These are phyloP conservation scores for Fissipunctia ypsillon DNA, from an alignment of 2,888 invertebrate species.

Conservation along the genomic window DNA sequence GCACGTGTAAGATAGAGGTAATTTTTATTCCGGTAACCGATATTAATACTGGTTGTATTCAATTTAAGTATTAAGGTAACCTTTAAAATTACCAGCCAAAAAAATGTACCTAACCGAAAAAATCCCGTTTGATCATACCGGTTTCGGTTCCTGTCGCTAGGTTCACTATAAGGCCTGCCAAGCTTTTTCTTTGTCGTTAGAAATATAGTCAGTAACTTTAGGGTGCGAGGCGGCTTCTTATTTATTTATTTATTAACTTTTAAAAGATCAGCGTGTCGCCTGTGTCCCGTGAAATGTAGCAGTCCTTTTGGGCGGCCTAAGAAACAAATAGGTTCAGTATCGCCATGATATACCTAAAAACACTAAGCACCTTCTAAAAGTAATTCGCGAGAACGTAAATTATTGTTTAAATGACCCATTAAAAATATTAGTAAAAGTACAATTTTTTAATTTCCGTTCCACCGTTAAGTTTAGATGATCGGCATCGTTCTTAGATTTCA, in stretches of 20 bases:
- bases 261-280: background rate
- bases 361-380: background rate
- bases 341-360: slow-evolving; percentile 4
- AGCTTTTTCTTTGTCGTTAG: background rate
- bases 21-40: too few species aligned
- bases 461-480: slow-evolving; percentile 12
- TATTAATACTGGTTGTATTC: too few species aligned
- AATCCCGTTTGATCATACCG: too few species aligned
- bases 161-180: background rate
- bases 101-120: too few species aligned
- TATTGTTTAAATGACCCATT: background rate
- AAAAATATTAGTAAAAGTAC: background rate
- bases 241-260: slow-evolving; percentile 1
- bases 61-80: too few species aligned
- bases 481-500: slow-evolving; percentile 64
- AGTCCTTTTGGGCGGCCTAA: background rate
- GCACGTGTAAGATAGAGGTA: too few species aligned
- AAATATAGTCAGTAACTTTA: slow-evolving; percentile 18
- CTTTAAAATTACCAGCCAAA: too few species aligned
- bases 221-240: background rate
- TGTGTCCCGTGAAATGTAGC: background rate
- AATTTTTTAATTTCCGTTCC: background rate
- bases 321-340: slow-evolving; percentile 42
- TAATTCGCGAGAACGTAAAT: background rate
- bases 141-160: too few species aligned